These are phyloP conservation scores for Choloepus didactylus DNA, from an alignment of 2,797 vertebrate species.

Conservation along the genomic window DNA sequence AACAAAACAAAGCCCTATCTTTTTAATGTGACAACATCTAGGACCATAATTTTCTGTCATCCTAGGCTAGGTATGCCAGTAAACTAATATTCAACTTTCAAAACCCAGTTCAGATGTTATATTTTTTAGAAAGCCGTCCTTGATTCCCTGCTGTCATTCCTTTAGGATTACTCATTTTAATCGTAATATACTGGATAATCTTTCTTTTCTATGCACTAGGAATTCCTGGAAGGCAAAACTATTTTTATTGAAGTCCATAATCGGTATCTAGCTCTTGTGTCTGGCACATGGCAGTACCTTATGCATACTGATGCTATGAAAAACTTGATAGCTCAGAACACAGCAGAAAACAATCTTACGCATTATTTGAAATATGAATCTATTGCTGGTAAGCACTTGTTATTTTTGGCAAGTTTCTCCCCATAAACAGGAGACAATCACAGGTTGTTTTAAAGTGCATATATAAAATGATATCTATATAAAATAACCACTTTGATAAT, in stretches of 20 bases:
- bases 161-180: neutral
- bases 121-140: neutral
- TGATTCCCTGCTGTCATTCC: neutral
- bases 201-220: neutral
- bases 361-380: slow-evolving; percentile 28
- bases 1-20: neutral
- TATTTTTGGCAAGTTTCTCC: slow-evolving; percentile 28
- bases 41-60: neutral
- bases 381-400: neutral
- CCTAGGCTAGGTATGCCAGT: neutral
- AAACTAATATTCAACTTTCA: neutral
- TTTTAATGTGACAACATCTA: neutral
- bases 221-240: neutral
- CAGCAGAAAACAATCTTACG: neutral
- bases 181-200: neutral
- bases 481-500: slow-evolving; percentile 9
- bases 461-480: neutral
- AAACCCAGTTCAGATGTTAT: neutral
- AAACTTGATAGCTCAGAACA: neutral
- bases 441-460: neutral
- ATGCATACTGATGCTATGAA: neutral
- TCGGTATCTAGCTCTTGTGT: neutral
- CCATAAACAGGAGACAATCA: slow-evolving; percentile 36
- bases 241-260: neutral
- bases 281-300: neutral